Evolutionary conservation across 1,140 invertebrate species (phyloP), one percentile per base, ranked within the genome.

Genomic region (Lamellibrachia luymesi): DNA sequence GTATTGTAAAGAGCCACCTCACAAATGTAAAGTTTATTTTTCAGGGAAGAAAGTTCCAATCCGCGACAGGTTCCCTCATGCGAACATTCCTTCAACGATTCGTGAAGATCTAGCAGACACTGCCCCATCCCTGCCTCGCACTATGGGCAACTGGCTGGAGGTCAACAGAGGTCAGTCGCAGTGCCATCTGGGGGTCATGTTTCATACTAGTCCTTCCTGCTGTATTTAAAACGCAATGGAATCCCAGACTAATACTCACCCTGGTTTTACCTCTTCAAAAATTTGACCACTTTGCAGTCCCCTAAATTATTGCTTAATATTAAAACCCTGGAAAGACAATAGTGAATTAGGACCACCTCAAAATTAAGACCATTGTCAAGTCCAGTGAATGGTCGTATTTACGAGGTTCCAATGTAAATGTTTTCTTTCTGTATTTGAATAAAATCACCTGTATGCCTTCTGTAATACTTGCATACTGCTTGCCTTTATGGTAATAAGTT

Each of bases 91-190:
- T 8, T 92, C 93, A 50, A 94, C 95, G 10, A 94, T 96, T 25
- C 92, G 95, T 27, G 95, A 96, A 92, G 94, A 94, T 27, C 95
- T 94, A 92, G 95, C 95, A 17, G 64, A 80, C 64, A 80, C 64
- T 80, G 64, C 64, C 2, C 64, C 64, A 10, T 80, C 64, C 17
- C 64, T 22, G 25, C 64, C 64, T 22, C 64, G 25, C 64, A 22
- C 64, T 22, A 80, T 1, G 4, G 64, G 64, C 5, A 80, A 22
- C 17, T 80, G 64, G 64, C 64, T 80, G 25, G 64, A 80, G 64
- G 64, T 80, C 13, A 80, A 80, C 64, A 80, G 64, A 80, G 64
- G 64, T 80, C 64, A 80, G 64, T 80, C 13, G 17, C 13, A 80
- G 17, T 80, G 64, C 13, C 64, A 80, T 80, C 13, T 4, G 64